Conservation (phyloP, 2,797 vertebrate species). For the Choloepus didactylus region DNA sequence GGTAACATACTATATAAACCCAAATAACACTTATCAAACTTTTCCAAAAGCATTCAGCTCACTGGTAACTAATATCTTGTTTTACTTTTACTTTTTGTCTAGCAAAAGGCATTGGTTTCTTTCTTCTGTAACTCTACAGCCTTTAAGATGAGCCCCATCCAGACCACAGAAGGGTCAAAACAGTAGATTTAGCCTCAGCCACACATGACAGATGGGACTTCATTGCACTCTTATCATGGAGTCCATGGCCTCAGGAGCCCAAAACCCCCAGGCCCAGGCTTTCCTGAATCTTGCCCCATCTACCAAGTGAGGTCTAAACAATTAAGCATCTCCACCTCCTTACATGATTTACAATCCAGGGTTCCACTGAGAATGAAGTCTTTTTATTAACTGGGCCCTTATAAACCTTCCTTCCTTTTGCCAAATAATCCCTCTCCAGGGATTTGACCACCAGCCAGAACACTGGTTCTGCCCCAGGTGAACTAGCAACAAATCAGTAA, state of each 20-base stretch:
- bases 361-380: background rate
- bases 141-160: background rate
- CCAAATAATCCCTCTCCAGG: background rate
- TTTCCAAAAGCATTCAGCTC: background rate
- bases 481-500: background rate
- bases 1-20: background rate
- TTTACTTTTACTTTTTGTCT: slow-evolving; percentile 21
- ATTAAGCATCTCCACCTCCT: background rate
- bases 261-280: background rate
- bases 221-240: background rate
- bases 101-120: background rate
- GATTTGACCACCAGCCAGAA: background rate
- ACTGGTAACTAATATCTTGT: background rate
- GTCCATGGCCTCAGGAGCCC: background rate
- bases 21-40: background rate
- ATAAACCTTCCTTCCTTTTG: background rate
- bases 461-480: background rate
- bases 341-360: background rate
- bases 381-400: background rate
- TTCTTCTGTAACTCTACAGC: background rate
- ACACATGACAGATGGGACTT: background rate
- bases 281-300: background rate
- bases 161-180: background rate
- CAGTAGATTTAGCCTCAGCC: background rate
- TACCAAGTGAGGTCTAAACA: background rate